Conservation (phyloP, 2,888 invertebrate genomes). For the Eupithecia subumbrata region DNA sequence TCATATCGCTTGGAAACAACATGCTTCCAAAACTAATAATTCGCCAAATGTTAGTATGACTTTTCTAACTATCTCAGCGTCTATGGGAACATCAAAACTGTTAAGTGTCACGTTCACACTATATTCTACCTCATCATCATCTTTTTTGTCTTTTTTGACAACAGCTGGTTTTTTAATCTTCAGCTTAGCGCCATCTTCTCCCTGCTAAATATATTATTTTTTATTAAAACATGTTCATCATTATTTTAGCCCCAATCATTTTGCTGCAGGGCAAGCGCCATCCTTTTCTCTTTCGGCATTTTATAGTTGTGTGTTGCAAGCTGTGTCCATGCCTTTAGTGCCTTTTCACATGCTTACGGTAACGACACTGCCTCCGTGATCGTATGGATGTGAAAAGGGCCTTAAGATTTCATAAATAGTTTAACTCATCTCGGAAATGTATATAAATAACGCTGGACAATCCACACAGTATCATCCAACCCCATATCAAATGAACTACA, state of each 20-base stretch:
- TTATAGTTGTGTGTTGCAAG: background rate
- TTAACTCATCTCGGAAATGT: background rate
- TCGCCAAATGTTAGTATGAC: conserved; percentile 53
- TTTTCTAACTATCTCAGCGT: conserved; percentile 71
- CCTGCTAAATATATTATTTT: conserved; percentile 60
- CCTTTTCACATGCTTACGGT: too few species aligned
- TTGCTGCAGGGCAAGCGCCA: background rate
- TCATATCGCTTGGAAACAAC: conserved; percentile 46
- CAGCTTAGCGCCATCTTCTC: conserved; percentile 75
- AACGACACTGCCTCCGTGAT: background rate
- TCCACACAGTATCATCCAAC: too few species aligned
- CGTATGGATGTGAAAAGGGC: too few species aligned
- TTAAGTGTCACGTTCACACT: conserved; percentile 25
- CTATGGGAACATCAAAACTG: conserved; percentile 18
- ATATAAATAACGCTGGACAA: background rate
- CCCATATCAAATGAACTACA: background rate
- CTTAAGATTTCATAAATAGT: background rate
- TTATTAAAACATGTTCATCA: conserved; percentile 3
- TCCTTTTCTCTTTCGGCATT: background rate
- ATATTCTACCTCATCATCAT: conserved; percentile 71
- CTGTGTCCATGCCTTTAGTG: too few species aligned
- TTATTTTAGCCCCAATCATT: background rate
- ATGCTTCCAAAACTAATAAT: conserved; percentile 53
- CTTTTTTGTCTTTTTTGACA: conserved; percentile 77
- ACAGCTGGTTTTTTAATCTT: conserved; percentile 80